Base-by-base conservation (phyloP, 64 coral and sea anemone species). In the Cladopsammia gracilis region DNA sequence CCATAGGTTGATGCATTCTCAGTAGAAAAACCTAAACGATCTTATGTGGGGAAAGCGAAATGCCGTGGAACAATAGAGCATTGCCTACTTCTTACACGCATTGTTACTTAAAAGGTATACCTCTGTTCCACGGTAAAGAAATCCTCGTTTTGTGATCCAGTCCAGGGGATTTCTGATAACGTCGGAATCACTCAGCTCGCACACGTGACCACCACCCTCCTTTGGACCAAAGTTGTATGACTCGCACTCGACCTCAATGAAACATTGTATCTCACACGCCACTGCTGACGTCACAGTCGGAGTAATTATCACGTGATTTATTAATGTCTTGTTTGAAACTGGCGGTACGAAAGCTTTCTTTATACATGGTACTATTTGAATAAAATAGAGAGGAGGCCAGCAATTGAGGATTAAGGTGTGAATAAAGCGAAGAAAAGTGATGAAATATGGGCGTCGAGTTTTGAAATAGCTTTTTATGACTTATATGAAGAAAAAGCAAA, bases 121-220 rank as follows among this genome's bases (percentile, higher is more conserved):
- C 75, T 51, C n/a, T 8, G 20, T 54, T 24, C 16, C 75, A 10
- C 48, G 48, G 49, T 77, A 77, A 52, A 77, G 10, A 57, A 77
- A 77, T n/a, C 75, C 75, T 24, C 22, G 75, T 54, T 77, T 77
- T 52, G 20, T 52, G 53, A 25, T 77, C 47, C 48, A 77, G 3
- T 77, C 75, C 48, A 56, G 20, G 48, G 48, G 47, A 54, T 57
- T 19, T 56, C 75, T 77, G 19, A 51, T 25, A 25, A 48, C 19
- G 53, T 77, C 50, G 1, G 75, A 77, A 44, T 77, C 75, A 12
- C 75, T 77, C n/a, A 77, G 75, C 48, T 77, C 75, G 47, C 75
- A 77, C 45, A 77, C 75, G 23, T 77, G 18, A 20, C 8, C n/a
- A 23, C 75, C 75, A 57, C 19, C 22, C 6, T 77, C 48, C 9